These are phyloP conservation scores for Antheraea pernyi DNA, from an alignment of 1,140 invertebrate genomes.

Conservation along the genomic window DNA sequence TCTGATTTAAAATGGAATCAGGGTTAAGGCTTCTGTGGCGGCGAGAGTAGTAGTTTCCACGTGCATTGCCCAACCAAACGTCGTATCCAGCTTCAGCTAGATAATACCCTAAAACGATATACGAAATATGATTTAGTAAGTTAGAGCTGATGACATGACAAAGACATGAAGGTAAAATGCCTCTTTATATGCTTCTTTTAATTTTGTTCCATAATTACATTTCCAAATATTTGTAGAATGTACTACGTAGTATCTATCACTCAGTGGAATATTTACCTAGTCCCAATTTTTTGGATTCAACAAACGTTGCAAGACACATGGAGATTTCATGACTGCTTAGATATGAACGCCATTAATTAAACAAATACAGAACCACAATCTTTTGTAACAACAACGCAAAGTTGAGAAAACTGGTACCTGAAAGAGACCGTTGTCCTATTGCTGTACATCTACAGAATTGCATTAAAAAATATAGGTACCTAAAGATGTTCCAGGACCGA, in stretches of 20 bases:
- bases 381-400: too few species aligned
- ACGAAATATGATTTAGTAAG: background rate
- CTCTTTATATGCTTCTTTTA: conserved; percentile 38
- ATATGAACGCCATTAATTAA: too few species aligned
- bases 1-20: conserved; percentile 71
- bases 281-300: too few species aligned
- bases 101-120: conserved; percentile 73
- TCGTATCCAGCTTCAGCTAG: conserved; percentile 83
- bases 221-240: too few species aligned
- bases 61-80: conserved; percentile 84
- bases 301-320: too few species aligned
- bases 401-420: too few species aligned
- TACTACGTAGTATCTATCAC: too few species aligned
- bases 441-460: too few species aligned
- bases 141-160: conserved; percentile 78
- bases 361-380: too few species aligned
- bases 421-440: too few species aligned
- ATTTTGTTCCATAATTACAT: conserved; percentile 77
- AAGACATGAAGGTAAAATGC: conserved; percentile 75
- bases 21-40: conserved; percentile 74
- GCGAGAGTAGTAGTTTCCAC: conserved; percentile 83
- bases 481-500: conserved; percentile 32
- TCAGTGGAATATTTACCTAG: too few species aligned
- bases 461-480: conserved; percentile 47
- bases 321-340: too few species aligned